These are phyloP conservation scores for Prionace glauca DNA, from an alignment of 2,797 vertebrate genomes.

Conservation along the genomic window DNA sequence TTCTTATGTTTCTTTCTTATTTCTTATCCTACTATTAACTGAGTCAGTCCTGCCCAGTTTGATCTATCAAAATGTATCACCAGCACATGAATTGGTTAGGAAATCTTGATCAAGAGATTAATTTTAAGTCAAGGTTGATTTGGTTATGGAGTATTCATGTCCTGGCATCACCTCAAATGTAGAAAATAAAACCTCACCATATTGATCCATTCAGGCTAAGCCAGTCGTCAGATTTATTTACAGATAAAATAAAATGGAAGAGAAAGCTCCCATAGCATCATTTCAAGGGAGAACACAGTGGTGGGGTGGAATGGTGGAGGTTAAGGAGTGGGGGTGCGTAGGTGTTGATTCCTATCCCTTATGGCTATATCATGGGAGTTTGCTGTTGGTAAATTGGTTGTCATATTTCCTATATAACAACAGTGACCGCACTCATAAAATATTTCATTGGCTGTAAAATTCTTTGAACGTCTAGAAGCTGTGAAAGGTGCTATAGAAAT, in stretches of 20 bases:
- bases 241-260: not conserved
- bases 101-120: not conserved
- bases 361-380: not conserved
- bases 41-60: too few relatives aligned
- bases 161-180: not conserved
- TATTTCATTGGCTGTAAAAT: not conserved
- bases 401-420: not conserved
- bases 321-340: too few relatives aligned
- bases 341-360: not conserved
- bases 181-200: not conserved
- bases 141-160: not conserved
- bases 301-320: too few relatives aligned
- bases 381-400: not conserved
- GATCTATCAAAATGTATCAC: too few relatives aligned
- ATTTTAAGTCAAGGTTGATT: not conserved
- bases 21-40: too few relatives aligned
- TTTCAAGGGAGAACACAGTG: not conserved
- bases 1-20: too few relatives aligned
- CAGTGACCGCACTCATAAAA: not conserved
- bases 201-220: not conserved
- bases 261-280: not conserved
- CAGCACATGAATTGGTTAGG: not conserved
- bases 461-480: not conserved
- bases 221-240: not conserved
- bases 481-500: not conserved